Evolutionary conservation across 2,113 vertebrate genomes (phyloP).

Genomic region (Salvelinus alpinus): DNA sequence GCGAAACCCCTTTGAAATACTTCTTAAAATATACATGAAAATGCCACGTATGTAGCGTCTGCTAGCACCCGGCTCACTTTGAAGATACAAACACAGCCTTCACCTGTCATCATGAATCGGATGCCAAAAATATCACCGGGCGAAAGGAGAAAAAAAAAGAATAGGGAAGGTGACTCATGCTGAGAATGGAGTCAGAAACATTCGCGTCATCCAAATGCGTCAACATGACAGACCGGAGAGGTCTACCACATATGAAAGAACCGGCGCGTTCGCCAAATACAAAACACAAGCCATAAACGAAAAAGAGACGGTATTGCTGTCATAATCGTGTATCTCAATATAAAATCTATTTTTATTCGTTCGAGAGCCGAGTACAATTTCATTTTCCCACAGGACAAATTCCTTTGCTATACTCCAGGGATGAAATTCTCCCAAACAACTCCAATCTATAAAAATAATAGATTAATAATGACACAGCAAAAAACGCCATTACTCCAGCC

Average conservation of each 20-base stretch:
- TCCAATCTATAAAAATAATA: conserved; percentile 69
- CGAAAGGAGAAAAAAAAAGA: conserved; percentile 10
- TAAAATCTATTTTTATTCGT: not conserved
- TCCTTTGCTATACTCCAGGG: conserved; percentile 68
- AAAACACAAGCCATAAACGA: too few species aligned
- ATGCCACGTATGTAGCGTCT: conserved; percentile 35
- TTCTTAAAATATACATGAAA: conserved; percentile 74
- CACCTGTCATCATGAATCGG: conserved; percentile 39
- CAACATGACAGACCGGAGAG: conserved; percentile 30
- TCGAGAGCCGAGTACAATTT: too few species aligned
- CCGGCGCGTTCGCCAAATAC: not conserved
- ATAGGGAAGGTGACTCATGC: not conserved
- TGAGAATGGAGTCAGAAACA: conserved; percentile 2
- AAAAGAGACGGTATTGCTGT: not conserved
- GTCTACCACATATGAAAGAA: conserved; percentile 27
- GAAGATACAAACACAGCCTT: conserved; percentile 45
- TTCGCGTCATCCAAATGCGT: conserved; percentile 11
- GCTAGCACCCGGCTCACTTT: conserved; percentile 33
- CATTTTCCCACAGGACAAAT: conserved; percentile 57
- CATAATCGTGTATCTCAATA: not conserved
- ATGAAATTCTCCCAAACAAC: conserved; percentile 63
- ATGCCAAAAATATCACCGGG: conserved; percentile 41
- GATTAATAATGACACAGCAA: conserved; percentile 43
- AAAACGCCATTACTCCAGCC: conserved; percentile 41
- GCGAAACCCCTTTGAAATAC: conserved; percentile 65